A percentile compares a stretch with the other conserved stretches of the same genome.
phyloP scores from a whole-genome alignment of 2,888 invertebrate species.

The Digitonthophagus gazella region DNA sequence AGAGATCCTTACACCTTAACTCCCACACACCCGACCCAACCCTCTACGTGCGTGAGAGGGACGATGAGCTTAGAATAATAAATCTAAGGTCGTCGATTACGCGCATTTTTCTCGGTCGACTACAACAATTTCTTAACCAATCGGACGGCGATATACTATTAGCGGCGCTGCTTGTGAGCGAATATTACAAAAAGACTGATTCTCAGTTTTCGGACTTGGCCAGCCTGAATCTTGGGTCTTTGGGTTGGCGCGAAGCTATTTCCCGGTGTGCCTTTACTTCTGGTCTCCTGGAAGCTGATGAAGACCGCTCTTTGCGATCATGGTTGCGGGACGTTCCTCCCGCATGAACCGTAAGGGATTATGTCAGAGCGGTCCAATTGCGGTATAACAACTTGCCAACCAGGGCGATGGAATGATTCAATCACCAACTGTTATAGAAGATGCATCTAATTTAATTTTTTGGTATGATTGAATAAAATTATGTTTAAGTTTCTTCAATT shows the following conservation, averaged over 20 bases:
- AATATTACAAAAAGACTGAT: too few species aligned
- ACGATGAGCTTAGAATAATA: conserved; percentile 37
- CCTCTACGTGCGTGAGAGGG: conserved; percentile 28
- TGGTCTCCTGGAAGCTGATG: conserved; percentile 24
- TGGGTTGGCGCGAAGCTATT: conserved; percentile 19
- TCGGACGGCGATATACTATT: too few species aligned
- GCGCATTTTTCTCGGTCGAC: conserved; percentile 22
- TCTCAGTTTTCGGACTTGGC: too few species aligned
- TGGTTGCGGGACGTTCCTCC: conserved; percentile 27
- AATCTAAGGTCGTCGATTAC: conserved; percentile 33
- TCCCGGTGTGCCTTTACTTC: conserved; percentile 1
- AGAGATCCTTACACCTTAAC: conserved; percentile 40
- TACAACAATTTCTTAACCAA: too few species aligned
- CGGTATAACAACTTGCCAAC: conserved; percentile 28
- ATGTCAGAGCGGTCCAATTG: too few species aligned
- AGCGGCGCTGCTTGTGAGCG: neutral
- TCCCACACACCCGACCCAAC: conserved; percentile 30
- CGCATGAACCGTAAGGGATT: conserved; percentile 31
- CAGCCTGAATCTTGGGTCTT: neutral
- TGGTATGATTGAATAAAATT: too few species aligned
- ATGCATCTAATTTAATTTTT: too few species aligned
- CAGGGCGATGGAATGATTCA: too few species aligned
- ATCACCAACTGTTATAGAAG: too few species aligned
- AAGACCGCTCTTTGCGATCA: conserved; percentile 30
- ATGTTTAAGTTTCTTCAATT: too few species aligned